Evolutionary conservation across 2,113 vertebrate genomes (phyloP).

Genomic region (Elaphurus davidianus): DNA sequence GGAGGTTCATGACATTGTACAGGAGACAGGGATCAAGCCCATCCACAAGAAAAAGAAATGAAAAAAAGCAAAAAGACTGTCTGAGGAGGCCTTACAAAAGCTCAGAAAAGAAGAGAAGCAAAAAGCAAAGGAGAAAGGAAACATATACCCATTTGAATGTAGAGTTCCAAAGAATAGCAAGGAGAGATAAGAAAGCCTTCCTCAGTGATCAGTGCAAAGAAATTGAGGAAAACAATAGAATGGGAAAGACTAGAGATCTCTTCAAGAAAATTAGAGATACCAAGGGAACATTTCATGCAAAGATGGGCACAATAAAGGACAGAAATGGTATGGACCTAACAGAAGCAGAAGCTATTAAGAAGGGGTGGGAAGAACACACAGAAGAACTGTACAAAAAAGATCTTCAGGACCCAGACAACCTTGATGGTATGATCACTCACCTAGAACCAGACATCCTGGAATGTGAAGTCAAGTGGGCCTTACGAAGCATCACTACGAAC

Average conservation of each 20-base stretch:
- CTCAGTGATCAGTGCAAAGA: background rate
- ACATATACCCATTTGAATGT: background rate
- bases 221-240: background rate
- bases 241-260: background rate
- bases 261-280: background rate
- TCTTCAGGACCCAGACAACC: background rate
- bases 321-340: background rate
- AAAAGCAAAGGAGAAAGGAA: background rate
- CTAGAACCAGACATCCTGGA: background rate
- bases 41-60: background rate
- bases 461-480: background rate
- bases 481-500: background rate
- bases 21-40: background rate
- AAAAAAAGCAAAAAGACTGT: background rate
- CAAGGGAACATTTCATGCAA: background rate
- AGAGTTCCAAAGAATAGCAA: background rate
- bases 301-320: background rate
- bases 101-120: background rate
- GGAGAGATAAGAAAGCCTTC: background rate
- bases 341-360: background rate
- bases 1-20: background rate
- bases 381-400: background rate
- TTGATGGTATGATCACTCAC: background rate
- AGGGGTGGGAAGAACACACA: background rate
- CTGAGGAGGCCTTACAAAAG: background rate